A percentile compares a stretch with the other conserved stretches of the same genome.
These are phyloP conservation scores for Dorcus hopei DNA, from an alignment of 2,888 invertebrate genomes.

Conservation along the genomic window DNA sequence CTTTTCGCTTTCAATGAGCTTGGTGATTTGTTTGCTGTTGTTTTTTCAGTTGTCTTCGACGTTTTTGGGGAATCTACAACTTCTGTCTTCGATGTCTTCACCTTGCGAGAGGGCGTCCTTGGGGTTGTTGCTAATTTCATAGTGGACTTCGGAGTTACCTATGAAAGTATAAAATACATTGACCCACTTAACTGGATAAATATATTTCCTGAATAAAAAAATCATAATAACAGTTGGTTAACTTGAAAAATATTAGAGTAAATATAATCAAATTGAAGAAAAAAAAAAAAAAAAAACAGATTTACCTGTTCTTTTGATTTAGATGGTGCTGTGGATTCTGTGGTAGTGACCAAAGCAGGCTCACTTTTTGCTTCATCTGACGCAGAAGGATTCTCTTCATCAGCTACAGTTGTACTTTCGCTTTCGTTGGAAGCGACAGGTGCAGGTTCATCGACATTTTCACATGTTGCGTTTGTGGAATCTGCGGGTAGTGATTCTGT, in stretches of 20 bases:
- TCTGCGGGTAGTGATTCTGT: constrained; percentile 5
- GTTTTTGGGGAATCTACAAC: constrained; percentile 42
- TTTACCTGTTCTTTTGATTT: constrained; percentile 36
- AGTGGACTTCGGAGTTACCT: constrained; percentile 43
- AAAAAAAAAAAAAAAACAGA: too few species aligned
- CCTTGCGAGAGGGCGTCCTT: constrained; percentile 54
- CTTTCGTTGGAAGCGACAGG: constrained; percentile 11
- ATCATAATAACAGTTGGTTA: too few species aligned
- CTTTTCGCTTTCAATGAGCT: constrained; percentile 39
- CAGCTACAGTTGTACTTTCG: constrained; percentile 9
- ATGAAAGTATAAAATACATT: constrained; percentile 4
- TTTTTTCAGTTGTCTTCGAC: constrained; percentile 32
- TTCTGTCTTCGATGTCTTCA: constrained; percentile 49
- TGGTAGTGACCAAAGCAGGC: constrained; percentile 36
- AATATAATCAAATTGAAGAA: too few species aligned
- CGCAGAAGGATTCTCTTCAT: constrained; percentile 27
- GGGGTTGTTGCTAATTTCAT: constrained; percentile 58
- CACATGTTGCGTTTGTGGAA: constrained; percentile 5
- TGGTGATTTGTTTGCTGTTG: constrained; percentile 47
- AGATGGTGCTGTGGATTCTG: constrained; percentile 46
- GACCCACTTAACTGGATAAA: too few species aligned
- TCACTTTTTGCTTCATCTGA: constrained; percentile 41
- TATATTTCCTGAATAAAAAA: too few species aligned
- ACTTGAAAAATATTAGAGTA: too few species aligned
- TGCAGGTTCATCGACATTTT: constrained; percentile 12